Percentiles rank a stretch among this genome's conserved stretches.
These are phyloP conservation scores for Enteromius mattozi DNA, from an alignment of 2,797 vertebrate genomes.

Conservation along the genomic window DNA sequence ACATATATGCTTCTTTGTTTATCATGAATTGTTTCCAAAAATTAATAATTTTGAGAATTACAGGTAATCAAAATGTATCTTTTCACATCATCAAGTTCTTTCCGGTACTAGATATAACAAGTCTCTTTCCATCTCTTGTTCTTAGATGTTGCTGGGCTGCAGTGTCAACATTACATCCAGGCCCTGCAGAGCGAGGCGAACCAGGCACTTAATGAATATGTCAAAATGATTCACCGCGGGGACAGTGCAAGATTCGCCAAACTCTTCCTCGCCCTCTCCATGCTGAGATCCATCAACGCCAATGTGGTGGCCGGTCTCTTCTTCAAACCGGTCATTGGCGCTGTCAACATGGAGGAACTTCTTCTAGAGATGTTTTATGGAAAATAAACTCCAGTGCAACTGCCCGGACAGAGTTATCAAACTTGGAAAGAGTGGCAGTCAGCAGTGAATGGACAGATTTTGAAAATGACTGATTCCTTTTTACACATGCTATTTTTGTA, in stretches of 20 bases:
- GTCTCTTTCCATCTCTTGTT: constrained; percentile 17
- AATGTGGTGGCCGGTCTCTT: constrained; percentile 90
- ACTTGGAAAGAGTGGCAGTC: constrained; percentile 22
- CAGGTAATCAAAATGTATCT: neutral
- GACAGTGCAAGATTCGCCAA: constrained; percentile 88
- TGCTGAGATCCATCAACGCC: constrained; percentile 90
- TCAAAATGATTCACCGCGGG: constrained; percentile 86
- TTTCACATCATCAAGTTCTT: neutral
- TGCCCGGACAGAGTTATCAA: constrained; percentile 3
- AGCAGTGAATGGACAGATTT: constrained; percentile 1
- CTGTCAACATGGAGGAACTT: constrained; percentile 95
- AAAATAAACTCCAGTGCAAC: constrained; percentile 72
- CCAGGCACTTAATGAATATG: constrained; percentile 92
- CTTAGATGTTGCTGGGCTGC: constrained; percentile 89
- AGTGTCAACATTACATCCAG: constrained; percentile 91
- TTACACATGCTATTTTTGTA: constrained; percentile 94
- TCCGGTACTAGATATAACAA: neutral
- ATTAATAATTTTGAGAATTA: neutral
- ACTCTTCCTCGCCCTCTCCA: constrained; percentile 88
- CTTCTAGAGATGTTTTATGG: constrained; percentile 97
- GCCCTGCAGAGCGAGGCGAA: constrained; percentile 92
- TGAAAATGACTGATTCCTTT: constrained; percentile 87
- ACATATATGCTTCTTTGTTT: neutral
- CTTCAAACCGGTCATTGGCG: constrained; percentile 93
- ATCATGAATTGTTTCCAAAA: neutral